Evolutionary conservation across 2,797 vertebrate genomes (phyloP).

Genomic region (Tinamus major): DNA sequence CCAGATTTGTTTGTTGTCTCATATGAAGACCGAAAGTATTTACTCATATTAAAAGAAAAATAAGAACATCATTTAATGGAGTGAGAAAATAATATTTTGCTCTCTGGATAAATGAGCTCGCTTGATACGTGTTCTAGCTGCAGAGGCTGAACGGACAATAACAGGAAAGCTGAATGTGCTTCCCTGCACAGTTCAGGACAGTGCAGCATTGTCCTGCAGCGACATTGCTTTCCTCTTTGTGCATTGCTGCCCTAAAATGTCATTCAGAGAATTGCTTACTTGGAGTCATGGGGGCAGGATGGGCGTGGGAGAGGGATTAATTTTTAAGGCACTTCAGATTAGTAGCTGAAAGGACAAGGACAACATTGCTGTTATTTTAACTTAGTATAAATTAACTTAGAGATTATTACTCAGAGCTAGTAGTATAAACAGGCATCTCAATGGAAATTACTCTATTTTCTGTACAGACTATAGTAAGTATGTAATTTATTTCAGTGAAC

Average conservation of each 20-base stretch:
- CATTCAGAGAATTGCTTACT: not conserved
- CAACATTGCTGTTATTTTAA: not conserved
- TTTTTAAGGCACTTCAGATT: not conserved
- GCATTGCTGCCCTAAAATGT: rapidly evolving
- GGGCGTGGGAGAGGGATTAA: not conserved
- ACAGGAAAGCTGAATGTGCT: rapidly evolving
- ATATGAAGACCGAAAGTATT: not conserved
- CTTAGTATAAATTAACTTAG: too few species aligned
- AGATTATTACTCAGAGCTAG: not conserved
- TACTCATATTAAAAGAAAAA: not conserved
- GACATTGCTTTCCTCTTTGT: not conserved
- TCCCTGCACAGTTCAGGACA: too few species aligned
- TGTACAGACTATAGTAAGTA: not conserved
- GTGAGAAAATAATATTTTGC: not conserved
- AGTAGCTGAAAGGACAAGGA: not conserved
- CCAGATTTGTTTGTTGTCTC: not conserved
- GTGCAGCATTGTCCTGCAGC: not conserved
- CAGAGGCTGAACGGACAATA: not conserved
- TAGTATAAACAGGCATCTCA: not conserved
- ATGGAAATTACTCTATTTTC: not conserved
- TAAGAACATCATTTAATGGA: not conserved
- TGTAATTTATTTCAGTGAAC: not conserved
- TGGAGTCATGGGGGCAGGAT: not conserved
- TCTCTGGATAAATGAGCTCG: not conserved
- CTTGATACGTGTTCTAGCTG: not conserved